Conservation (phyloP, 2,888 invertebrate genomes). For the Xanthorhoe designata region DNA sequence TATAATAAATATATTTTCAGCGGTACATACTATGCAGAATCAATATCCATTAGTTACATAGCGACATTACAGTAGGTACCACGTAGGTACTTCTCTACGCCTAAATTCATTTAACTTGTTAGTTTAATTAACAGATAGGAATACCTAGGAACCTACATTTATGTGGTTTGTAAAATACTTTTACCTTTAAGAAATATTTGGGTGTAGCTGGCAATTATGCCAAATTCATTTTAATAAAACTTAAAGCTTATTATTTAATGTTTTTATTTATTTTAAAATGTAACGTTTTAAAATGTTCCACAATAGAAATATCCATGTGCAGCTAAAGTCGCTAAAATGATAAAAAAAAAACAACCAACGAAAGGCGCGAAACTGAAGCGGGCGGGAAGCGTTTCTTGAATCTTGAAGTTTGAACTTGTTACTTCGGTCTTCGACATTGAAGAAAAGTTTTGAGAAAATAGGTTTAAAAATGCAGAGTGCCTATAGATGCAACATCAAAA, state of each 20-base stretch:
- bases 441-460: neutral
- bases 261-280: neutral
- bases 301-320: no score
- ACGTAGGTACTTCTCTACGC: no score
- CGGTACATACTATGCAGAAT: neutral
- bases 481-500: conserved; percentile 69
- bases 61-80: neutral
- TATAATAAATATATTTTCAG: neutral
- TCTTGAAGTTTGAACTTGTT: neutral
- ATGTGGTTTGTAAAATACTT: conserved; percentile 16
- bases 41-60: neutral
- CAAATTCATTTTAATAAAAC: conserved; percentile 9
- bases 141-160: neutral
- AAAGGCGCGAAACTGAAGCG: conserved; percentile 25
- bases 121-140: no score
- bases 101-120: conserved; percentile 2
- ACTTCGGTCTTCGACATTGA: neutral
- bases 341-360: conserved; percentile 13
- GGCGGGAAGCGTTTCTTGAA: neutral
- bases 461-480: conserved; percentile 50
- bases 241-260: neutral
- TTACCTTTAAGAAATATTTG: conserved; percentile 14
- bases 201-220: neutral
- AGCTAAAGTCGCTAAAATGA: neutral
- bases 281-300: no score